phyloP scores from a whole-genome alignment of 2,113 vertebrate genomes.

The Macquaria australasica region DNA sequence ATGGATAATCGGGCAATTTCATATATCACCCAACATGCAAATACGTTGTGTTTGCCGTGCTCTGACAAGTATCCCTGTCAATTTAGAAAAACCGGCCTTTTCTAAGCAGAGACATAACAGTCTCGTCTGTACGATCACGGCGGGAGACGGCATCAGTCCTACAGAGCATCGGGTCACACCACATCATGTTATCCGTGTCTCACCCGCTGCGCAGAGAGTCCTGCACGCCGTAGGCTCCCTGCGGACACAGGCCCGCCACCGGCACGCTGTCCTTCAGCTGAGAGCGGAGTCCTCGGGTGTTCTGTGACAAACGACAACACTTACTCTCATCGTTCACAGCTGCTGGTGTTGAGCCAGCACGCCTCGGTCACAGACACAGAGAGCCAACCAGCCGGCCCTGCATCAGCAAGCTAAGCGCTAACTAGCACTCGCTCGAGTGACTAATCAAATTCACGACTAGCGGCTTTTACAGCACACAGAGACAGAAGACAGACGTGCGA shows the following conservation, averaged over 20 bases:
- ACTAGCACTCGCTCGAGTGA: constrained; percentile 74
- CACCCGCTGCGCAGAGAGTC: constrained; percentile 93
- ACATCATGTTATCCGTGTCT: not conserved
- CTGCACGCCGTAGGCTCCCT: constrained; percentile 88
- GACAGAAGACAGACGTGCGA: rapidly evolving
- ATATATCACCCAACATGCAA: too few species aligned
- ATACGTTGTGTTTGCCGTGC: too few species aligned
- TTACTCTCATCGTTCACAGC: not conserved
- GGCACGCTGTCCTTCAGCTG: constrained; percentile 93
- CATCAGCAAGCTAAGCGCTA: constrained; percentile 5
- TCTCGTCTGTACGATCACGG: not conserved
- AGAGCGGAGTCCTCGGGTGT: constrained; percentile 89
- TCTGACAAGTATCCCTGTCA: not conserved
- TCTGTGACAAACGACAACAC: constrained; percentile 86
- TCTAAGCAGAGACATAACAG: not conserved
- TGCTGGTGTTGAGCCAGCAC: too few species aligned
- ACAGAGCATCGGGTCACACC: not conserved
- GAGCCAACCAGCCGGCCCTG: not conserved
- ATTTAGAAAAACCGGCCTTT: not conserved
- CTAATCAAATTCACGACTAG: constrained; percentile 71
- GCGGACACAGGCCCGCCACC: constrained; percentile 88
- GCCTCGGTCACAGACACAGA: not conserved
- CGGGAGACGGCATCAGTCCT: not conserved
- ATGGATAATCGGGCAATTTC: too few species aligned
- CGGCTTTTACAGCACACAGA: not conserved